A percentile compares a stretch with the other conserved stretches of the same genome.
Conservation (phyloP, 35 echinoderm and acorn worm species). For the Lytechinus variegatus region DNA sequence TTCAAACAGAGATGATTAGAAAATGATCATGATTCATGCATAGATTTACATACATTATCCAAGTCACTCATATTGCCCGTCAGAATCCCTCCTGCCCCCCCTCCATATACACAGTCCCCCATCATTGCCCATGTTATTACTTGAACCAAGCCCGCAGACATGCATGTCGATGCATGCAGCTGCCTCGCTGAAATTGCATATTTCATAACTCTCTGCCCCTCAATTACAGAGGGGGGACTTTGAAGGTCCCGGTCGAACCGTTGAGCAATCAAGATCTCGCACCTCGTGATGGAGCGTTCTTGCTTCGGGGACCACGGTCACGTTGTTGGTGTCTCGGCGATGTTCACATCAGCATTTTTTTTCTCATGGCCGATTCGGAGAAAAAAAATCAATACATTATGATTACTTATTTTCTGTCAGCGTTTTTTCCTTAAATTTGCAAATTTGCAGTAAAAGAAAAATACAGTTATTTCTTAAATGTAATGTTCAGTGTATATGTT, state of each 20-base stretch:
- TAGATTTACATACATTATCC: not conserved
- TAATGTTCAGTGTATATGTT: too few species aligned
- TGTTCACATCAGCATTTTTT: not conserved
- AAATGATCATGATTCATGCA: not conserved
- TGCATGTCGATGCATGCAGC: conserved; percentile 1
- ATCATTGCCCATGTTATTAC: not conserved
- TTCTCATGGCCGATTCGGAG: too few species aligned
- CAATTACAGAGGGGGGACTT: not conserved
- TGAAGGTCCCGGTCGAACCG: not conserved
- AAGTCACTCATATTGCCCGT: not conserved
- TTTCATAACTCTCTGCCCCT: conserved; percentile 38
- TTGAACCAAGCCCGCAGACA: not conserved
- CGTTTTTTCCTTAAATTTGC: too few species aligned
- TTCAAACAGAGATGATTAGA: too few species aligned
- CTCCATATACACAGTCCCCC: not conserved
- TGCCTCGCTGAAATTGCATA: conserved; percentile 24
- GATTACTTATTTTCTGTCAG: too few species aligned
- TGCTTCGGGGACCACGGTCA: not conserved
- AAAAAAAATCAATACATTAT: too few species aligned
- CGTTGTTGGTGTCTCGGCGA: not conserved
- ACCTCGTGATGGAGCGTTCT: not conserved
- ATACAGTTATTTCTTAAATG: too few species aligned
- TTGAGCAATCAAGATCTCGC: not conserved
- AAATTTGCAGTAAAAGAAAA: too few species aligned
- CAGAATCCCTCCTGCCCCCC: not conserved